Evolutionary conservation across 1,140 invertebrate genomes (phyloP).

Genomic region (Drosophila tristis): DNA sequence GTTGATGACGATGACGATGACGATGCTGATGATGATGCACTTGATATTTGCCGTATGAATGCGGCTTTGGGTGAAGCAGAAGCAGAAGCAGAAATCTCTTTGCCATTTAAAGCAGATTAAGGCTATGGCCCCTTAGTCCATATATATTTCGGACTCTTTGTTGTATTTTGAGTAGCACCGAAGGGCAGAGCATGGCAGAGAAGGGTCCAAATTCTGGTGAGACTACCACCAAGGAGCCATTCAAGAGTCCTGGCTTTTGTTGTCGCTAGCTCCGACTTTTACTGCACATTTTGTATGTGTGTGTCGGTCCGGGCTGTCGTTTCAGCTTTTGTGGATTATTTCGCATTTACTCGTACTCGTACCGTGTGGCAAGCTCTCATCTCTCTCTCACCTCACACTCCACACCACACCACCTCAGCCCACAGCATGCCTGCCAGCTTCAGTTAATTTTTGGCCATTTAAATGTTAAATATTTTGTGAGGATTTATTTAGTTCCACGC

Average conservation of each 20-base stretch:
- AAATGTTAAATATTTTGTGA: slow-evolving; percentile 72
- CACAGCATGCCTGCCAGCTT: slow-evolving; percentile 34
- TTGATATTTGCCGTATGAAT: slow-evolving; percentile 79
- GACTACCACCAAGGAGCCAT: slow-evolving; percentile 28
- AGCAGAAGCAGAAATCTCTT: slow-evolving; percentile 48
- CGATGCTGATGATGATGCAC: slow-evolving; percentile 70
- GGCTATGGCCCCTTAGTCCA: slow-evolving; percentile 34
- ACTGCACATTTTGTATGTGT: slow-evolving; percentile 50
- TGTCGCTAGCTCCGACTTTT: slow-evolving; percentile 68
- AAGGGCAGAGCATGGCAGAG: not conserved
- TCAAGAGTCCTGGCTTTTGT: slow-evolving; percentile 67
- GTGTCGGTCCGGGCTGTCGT: slow-evolving; percentile 37
- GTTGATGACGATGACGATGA: slow-evolving; percentile 33
- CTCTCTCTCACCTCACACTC: not conserved
- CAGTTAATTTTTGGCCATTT: slow-evolving; percentile 70
- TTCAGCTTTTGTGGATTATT: slow-evolving; percentile 72
- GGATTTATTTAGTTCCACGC: slow-evolving; percentile 51
- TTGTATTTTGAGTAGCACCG: slow-evolving; percentile 14
- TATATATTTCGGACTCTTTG: slow-evolving; percentile 37
- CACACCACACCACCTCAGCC: not conserved
- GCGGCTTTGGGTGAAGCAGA: slow-evolving; percentile 27
- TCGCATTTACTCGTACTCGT: slow-evolving; percentile 50
- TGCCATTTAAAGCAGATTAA: slow-evolving; percentile 78
- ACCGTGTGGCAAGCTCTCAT: slow-evolving; percentile 22
- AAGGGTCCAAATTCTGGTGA: too few species aligned